phyloP scores from a whole-genome alignment of 2,113 vertebrate species.

The Chamaea fasciata region DNA sequence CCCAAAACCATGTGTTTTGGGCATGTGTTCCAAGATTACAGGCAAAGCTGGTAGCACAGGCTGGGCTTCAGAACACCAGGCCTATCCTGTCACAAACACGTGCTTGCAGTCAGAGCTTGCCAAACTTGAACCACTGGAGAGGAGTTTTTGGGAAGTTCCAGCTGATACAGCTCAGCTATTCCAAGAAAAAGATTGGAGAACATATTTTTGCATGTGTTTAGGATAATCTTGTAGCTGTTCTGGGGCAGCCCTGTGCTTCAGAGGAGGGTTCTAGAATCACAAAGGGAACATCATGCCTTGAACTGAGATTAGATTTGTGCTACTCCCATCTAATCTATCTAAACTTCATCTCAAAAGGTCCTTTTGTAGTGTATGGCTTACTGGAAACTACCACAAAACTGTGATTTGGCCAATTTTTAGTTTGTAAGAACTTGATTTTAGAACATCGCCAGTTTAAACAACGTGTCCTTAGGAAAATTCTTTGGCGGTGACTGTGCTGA shows the following conservation, averaged over 20 bases:
- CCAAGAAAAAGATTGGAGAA: constrained; percentile 20
- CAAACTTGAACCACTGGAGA: background rate
- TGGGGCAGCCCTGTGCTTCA: background rate
- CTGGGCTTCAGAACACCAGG: background rate
- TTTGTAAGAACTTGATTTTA: background rate
- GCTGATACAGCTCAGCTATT: background rate
- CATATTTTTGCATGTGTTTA: background rate
- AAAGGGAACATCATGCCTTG: background rate
- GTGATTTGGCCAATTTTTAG: background rate
- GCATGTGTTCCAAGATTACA: background rate
- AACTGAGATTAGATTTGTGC: background rate
- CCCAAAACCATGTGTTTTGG: background rate
- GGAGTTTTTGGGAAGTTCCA: background rate
- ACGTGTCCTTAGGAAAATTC: background rate
- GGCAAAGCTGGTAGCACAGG: constrained; percentile 8
- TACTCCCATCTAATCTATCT: background rate
- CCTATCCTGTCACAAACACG: background rate
- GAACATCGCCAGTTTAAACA: background rate
- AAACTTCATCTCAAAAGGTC: background rate
- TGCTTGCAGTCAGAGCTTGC: background rate
- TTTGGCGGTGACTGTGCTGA: background rate
- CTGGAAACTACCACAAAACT: background rate
- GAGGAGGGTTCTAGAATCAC: background rate
- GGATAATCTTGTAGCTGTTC: background rate
- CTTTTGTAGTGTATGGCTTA: background rate